These are phyloP conservation scores for Drosophila atripex DNA, from an alignment of 2,888 invertebrate genomes.

Conservation along the genomic window DNA sequence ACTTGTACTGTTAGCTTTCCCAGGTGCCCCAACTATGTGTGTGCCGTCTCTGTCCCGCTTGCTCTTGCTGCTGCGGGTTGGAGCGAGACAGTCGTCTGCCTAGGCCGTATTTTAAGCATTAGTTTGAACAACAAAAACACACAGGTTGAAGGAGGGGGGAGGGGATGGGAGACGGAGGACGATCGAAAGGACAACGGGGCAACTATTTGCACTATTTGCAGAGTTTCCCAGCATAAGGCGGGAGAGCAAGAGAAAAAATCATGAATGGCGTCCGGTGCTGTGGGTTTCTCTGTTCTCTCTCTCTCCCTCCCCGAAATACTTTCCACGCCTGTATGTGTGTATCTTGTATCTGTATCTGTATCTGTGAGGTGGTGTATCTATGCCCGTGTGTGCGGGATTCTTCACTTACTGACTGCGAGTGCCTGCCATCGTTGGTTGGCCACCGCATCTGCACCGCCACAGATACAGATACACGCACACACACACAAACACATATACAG, in stretches of 20 bases:
- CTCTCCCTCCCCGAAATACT: constrained; percentile 12
- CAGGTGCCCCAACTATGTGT: constrained; percentile 32
- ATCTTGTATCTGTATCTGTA: constrained; percentile 19
- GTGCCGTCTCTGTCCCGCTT: constrained; percentile 7
- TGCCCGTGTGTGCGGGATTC: constrained; percentile 37
- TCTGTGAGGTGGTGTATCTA: constrained; percentile 16
- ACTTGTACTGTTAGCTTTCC: constrained; percentile 44
- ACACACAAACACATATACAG: constrained; percentile 20
- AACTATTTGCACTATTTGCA: constrained; percentile 53
- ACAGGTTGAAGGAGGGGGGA: constrained; percentile 20
- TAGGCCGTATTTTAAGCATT: constrained; percentile 79
- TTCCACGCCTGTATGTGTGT: constrained; percentile 4
- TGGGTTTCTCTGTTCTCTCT: constrained; percentile 3
- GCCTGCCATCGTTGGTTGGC: constrained; percentile 40
- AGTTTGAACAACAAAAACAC: constrained; percentile 78
- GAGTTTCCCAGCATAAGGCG: constrained; percentile 17
- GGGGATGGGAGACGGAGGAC: not conserved
- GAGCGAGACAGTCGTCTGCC: constrained; percentile 41
- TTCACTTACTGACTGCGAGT: constrained; percentile 80
- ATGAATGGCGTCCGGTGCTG: constrained; percentile 69
- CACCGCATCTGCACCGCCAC: constrained; percentile 31
- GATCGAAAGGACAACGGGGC: constrained; percentile 15
- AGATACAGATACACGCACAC: constrained; percentile 25
- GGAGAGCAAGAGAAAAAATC: constrained; percentile 53
- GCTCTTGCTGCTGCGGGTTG: constrained; percentile 2